These are phyloP conservation scores for Nymphalis urticae DNA, from an alignment of 2,888 invertebrate genomes.

Conservation along the genomic window DNA sequence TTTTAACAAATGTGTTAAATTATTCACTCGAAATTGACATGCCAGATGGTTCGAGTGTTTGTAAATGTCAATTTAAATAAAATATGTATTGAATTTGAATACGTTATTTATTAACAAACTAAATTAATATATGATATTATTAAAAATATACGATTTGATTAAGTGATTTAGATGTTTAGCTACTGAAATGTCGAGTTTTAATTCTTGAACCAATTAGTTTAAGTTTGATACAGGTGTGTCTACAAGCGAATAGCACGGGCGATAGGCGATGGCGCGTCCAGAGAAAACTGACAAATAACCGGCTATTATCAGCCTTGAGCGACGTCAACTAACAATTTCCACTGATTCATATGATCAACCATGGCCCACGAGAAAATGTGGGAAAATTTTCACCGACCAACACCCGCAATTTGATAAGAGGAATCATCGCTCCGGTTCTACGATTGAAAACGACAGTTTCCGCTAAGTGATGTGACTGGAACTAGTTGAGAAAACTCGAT, in stretches of 20 bases:
- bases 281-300: constrained; percentile 79
- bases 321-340: constrained; percentile 70
- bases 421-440: constrained; percentile 72
- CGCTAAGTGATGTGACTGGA: constrained; percentile 70
- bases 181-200: not conserved
- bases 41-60: no score
- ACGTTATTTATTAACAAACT: no score
- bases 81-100: no score
- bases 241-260: constrained; percentile 42
- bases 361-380: constrained; percentile 75
- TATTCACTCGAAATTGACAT: no score
- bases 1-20: no score
- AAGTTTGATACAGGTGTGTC: constrained; percentile 27
- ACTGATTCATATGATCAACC: constrained; percentile 79
- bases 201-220: constrained; percentile 10
- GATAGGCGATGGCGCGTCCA: constrained; percentile 62
- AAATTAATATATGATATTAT: no score
- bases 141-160: no score
- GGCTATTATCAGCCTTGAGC: constrained; percentile 73
- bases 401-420: constrained; percentile 76
- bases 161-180: not conserved
- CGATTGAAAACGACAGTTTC: constrained; percentile 79
- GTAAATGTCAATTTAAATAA: no score
- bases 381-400: constrained; percentile 77
- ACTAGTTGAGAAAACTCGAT: constrained; percentile 70